These are phyloP conservation scores for Ephialtes manifestator DNA, from an alignment of 2,888 invertebrate genomes.

Conservation along the genomic window DNA sequence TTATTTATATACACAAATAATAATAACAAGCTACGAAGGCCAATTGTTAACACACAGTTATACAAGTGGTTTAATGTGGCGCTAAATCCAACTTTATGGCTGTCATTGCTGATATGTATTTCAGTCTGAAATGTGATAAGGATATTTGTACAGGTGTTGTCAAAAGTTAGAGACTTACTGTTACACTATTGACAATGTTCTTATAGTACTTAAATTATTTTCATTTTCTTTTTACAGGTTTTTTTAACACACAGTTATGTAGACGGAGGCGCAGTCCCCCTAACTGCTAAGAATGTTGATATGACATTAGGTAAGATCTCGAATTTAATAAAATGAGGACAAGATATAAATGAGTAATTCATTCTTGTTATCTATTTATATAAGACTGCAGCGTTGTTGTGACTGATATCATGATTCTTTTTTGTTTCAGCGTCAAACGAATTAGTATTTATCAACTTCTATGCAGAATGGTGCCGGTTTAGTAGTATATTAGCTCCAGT, in stretches of 20 bases:
- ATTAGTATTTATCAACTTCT: constrained; percentile 99
- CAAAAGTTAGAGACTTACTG: neutral
- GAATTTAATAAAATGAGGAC: neutral
- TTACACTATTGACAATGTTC: neutral
- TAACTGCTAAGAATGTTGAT: constrained; percentile 94
- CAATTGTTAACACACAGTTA: neutral
- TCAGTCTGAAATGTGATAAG: neutral
- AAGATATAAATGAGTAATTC: neutral
- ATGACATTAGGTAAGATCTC: constrained; percentile 92
- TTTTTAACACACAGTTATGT: constrained; percentile 88
- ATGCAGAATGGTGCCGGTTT: constrained; percentile 99
- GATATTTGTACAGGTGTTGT: constrained; percentile 2
- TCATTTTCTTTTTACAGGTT: constrained; percentile 66
- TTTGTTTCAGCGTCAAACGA: constrained; percentile 96
- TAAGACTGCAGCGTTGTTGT: neutral
- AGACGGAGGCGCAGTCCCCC: constrained; percentile 93
- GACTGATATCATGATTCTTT: constrained; percentile 35
- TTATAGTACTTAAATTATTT: too few species aligned
- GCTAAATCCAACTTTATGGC: neutral
- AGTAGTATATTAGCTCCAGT: constrained; percentile 98
- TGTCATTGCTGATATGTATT: neutral
- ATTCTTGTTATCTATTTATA: constrained; percentile 15
- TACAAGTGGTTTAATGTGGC: neutral
- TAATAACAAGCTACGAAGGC: neutral
- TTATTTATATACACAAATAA: constrained; percentile 13